Evolutionary conservation across 2,888 invertebrate genomes (phyloP), one percentile per base, ranked within the genome.

Genomic region (Eupithecia vulgata): DNA sequence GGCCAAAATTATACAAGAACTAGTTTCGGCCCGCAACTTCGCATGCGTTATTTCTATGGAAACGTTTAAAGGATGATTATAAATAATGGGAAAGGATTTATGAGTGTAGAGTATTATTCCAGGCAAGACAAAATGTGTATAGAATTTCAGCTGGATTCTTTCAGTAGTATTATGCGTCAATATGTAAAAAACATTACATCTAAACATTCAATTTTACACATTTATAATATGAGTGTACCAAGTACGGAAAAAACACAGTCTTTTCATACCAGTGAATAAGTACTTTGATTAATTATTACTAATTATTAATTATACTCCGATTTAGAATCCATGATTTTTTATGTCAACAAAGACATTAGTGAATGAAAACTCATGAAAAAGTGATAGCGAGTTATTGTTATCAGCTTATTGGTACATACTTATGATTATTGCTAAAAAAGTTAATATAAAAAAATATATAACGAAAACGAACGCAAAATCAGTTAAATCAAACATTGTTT

Each of bases 1-100:
- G 40, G 65, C 65, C 65, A 42, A 64, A 21, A 65, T 48, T n/a
- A 52, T 12, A 21, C 21, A 37, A 35, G 15, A 62, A 65, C 40
- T 65, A 42, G 37, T 21, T 25, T 37, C 10, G 21, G 65, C 40
- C 1, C 12, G 15, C 21, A 25, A 13, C 2, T 25, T 57, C 57
- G 25, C 12, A 57, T 5, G 57, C 52, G 10, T 10, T 57, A 1
- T 57, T 57, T 52, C 52, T 52, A 52, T 12, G n/a, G 21, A 21
- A 52, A 52, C 0, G 21, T 52, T 21, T 3, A 21, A 52, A 52
- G 12, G 4, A 12, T 48, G 30, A 30, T 30, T 30, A 3, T 30
- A 1, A 8, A 1, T 8, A 7, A 48, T 2, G 8, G 8, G 52
- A 12, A 52, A 21, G 4, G 52, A 52, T 52, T 52, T 21, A 8